These are phyloP conservation scores for Megaceryle torquata DNA, from an alignment of 2,113 vertebrate species.

Conservation along the genomic window DNA sequence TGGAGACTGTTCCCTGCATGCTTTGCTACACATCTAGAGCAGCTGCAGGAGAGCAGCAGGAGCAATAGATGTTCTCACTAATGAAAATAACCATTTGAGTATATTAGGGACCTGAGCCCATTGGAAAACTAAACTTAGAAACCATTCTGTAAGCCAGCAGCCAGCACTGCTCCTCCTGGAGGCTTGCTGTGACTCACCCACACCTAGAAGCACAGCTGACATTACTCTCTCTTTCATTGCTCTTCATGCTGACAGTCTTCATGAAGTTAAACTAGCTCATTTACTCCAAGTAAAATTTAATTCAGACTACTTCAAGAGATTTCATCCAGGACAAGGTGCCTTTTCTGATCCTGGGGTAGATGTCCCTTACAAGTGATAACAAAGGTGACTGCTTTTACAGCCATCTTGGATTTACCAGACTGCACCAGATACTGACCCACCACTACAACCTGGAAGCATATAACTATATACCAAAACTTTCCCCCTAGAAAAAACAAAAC, in stretches of 20 bases:
- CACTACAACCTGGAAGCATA: neutral
- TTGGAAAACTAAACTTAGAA: neutral
- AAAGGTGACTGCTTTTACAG: neutral
- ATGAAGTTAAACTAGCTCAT: neutral
- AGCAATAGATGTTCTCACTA: neutral
- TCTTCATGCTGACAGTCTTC: neutral
- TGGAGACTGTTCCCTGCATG: neutral
- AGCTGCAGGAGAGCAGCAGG: neutral
- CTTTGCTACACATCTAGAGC: neutral
- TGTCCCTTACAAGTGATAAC: neutral
- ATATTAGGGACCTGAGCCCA: neutral
- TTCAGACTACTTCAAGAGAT: neutral
- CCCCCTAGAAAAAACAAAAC: neutral
- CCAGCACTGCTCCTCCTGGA: neutral
- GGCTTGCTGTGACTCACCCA: neutral
- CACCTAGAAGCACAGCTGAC: neutral
- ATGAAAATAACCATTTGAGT: neutral
- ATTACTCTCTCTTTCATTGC: accelerated
- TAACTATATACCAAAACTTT: neutral
- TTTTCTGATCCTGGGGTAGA: neutral
- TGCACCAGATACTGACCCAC: neutral
- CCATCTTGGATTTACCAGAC: neutral
- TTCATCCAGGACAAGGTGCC: neutral
- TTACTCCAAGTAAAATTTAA: neutral
- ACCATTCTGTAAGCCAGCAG: neutral